These are phyloP conservation scores for Tigriopus japonicus DNA, from an alignment of 1,140 invertebrate species.

Conservation along the genomic window DNA sequence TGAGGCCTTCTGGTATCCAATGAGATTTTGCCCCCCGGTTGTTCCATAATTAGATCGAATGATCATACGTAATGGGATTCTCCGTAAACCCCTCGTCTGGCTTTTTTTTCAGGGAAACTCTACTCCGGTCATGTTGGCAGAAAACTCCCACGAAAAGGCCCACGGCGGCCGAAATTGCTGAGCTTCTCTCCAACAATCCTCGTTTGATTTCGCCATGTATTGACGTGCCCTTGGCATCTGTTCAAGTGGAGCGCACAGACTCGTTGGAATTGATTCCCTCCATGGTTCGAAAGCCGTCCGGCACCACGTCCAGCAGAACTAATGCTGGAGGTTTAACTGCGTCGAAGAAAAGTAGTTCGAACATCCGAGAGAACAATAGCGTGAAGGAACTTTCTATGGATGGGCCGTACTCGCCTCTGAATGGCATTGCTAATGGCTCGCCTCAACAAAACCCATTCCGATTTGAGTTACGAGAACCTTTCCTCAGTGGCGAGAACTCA, in stretches of 20 bases:
- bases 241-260: constrained; percentile 39
- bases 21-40: too few relatives aligned
- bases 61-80: too few relatives aligned
- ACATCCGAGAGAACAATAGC: background rate
- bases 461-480: background rate
- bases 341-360: background rate
- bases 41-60: too few relatives aligned
- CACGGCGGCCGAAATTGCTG: constrained; percentile 51
- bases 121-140: constrained; percentile 58
- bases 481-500: background rate
- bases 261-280: constrained; percentile 30
- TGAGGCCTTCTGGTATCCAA: too few relatives aligned
- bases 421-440: background rate
- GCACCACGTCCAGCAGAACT: constrained; percentile 3
- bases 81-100: too few relatives aligned
- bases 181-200: constrained; percentile 51
- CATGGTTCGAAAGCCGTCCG: constrained; percentile 4
- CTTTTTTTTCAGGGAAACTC: constrained; percentile 35
- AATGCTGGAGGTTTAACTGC: background rate
- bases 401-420: constrained; percentile 7
- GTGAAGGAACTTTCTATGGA: background rate
- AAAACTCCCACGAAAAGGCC: constrained; percentile 45
- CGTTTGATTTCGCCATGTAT: constrained; percentile 54
- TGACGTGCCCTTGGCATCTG: constrained; percentile 49
- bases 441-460: background rate